Evolutionary conservation across 2,888 invertebrate genomes (phyloP), one percentile per base, ranked within the genome.

Genomic region (Pinctada fucata): DNA sequence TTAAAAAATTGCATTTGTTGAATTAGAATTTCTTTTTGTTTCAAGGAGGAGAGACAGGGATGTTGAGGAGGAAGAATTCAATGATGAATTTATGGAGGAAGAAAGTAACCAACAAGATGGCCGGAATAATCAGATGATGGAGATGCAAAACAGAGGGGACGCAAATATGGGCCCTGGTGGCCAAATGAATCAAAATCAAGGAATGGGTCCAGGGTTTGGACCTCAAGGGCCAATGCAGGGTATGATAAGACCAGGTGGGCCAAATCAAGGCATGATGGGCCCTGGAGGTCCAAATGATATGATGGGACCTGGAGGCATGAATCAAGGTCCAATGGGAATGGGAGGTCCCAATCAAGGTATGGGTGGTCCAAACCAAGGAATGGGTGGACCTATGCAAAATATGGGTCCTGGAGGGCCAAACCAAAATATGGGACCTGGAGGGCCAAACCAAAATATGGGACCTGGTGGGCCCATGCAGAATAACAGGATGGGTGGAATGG

Each of bases 261-360:
- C 75, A 58, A 58, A 75, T 48, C 75, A 75, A 69, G 69, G 75
- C 8, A 48, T 52, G 45, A 65, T 76, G 76, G 65, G 71, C 6
- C 67, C 65, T n/a, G 52, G 13, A 49, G 72, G 16, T 31, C 58
- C 16, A 13, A 50, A 50, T 47, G 31, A 31, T 31, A 67, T 67
- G 67, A 67, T 16, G 16, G 67, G 45, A 10, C 10, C 31, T 67
- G 67, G 67, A 10, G 31, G 31, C 31, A 31, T 31, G 31, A 67
- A 74, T 50, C 74, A 74, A 31, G 67, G 74, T 13, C 67, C 50
- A 16, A 71, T 70, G 49, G 71, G 63, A 45, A 58, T 58, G 64
- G 65, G 72, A 47, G 72, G 72, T 48, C 68, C 72, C n/a, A 70
- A 69, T 76, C 71, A 70, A 52, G 71, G 74, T 50, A 69, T 63